Percentiles rank a stretch among this genome's conserved stretches.
Conservation (phyloP, 2,888 invertebrate species). For the Drosophila infuscata region DNA sequence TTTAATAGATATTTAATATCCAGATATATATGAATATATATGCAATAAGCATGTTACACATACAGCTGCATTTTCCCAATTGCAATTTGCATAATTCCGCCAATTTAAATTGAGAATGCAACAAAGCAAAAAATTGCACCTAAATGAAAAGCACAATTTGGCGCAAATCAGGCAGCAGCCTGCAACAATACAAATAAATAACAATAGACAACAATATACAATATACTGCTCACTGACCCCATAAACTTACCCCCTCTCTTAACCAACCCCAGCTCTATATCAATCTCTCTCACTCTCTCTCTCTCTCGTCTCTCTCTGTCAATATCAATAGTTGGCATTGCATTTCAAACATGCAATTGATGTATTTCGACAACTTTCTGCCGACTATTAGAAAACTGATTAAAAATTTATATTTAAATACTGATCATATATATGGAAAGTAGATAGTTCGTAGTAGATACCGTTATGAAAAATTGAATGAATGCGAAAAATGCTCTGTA, state of each 20-base stretch:
- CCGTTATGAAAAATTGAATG: too few species aligned
- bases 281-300: too few species aligned
- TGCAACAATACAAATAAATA: slow-evolving; percentile 38
- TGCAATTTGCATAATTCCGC: slow-evolving; percentile 67
- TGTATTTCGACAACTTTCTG: background rate
- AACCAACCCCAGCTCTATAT: too few species aligned
- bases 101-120: slow-evolving; percentile 66
- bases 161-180: slow-evolving; percentile 50
- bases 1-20: background rate
- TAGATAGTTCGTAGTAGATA: background rate
- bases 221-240: slow-evolving; percentile 8
- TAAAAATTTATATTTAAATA: background rate
- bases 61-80: slow-evolving; percentile 12
- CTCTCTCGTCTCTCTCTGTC: too few species aligned
- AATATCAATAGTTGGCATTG: slow-evolving; percentile 4
- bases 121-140: slow-evolving; percentile 47
- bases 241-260: background rate
- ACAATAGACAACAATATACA: background rate
- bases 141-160: slow-evolving; percentile 63
- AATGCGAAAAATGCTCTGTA: background rate
- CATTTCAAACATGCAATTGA: slow-evolving; percentile 10
- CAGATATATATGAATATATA: slow-evolving; percentile 17
- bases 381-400: background rate
- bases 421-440: background rate
- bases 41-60: slow-evolving; percentile 9